Conservation (phyloP, 2,113 vertebrate genomes). For the Anoplopoma fimbria region DNA sequence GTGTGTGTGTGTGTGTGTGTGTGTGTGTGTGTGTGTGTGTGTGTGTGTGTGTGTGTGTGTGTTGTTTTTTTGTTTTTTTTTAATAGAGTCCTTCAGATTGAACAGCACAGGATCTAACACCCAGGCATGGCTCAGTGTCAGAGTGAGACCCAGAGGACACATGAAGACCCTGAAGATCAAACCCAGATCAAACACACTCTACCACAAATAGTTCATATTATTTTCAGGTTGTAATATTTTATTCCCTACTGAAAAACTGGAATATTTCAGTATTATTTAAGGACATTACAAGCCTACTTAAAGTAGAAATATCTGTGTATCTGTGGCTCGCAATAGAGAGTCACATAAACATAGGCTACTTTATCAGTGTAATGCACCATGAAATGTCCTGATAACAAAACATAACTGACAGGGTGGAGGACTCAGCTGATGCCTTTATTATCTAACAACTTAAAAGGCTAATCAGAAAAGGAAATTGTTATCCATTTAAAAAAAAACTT, state of each 20-base stretch:
- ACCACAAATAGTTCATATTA: slow-evolving; percentile 17
- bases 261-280: not conserved
- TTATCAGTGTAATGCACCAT: not conserved
- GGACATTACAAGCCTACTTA: not conserved
- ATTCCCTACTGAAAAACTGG: not conserved
- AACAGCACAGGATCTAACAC: slow-evolving; percentile 78
- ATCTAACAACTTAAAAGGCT: not conserved
- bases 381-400: not conserved
- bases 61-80: slow-evolving; percentile 32
- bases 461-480: not conserved
- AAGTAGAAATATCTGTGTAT: not conserved
- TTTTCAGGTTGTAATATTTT: not conserved
- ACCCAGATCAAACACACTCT: slow-evolving; percentile 15
- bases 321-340: not conserved
- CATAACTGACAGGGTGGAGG: not conserved
- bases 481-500: not conserved
- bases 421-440: not conserved
- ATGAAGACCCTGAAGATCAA: slow-evolving; percentile 67
- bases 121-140: slow-evolving; percentile 81
- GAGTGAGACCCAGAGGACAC: slow-evolving; percentile 73
- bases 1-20: slow-evolving; percentile 6
- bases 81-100: slow-evolving; percentile 83
- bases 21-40: slow-evolving; percentile 19
- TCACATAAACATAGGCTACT: not conserved
- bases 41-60: slow-evolving; percentile 36